Evolutionary conservation across 2,888 invertebrate species (phyloP).

Genomic region (Andrena flavipes): DNA sequence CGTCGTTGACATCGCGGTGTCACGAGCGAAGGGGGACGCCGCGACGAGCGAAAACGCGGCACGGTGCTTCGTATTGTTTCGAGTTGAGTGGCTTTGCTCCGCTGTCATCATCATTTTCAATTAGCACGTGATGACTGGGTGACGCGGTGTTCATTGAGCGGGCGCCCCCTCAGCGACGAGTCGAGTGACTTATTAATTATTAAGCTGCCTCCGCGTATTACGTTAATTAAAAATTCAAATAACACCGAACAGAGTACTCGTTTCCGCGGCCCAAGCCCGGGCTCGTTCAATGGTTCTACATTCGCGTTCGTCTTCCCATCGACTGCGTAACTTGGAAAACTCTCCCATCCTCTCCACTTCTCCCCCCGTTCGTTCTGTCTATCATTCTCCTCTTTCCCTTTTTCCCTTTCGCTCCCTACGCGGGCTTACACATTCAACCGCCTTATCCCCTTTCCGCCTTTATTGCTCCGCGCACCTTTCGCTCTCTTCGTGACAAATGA

Average conservation of each 20-base stretch:
- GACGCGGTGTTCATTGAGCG: slow-evolving; percentile 69
- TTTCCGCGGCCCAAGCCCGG: slow-evolving; percentile 18
- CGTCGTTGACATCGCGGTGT: slow-evolving; percentile 11
- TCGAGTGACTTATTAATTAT: slow-evolving; percentile 80
- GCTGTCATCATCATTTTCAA: slow-evolving; percentile 82
- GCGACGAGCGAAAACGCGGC: slow-evolving; percentile 52
- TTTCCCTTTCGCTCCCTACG: slow-evolving; percentile 21
- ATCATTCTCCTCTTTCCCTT: background rate
- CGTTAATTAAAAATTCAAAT: slow-evolving; percentile 80
- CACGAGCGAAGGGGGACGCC: slow-evolving; percentile 7
- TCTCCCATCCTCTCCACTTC: background rate
- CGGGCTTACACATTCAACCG: slow-evolving; percentile 15
- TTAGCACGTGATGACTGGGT: slow-evolving; percentile 80
- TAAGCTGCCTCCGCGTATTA: slow-evolving; percentile 76
- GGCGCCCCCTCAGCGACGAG: slow-evolving; percentile 32
- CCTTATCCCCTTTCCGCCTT: slow-evolving; percentile 25
- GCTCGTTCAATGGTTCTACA: slow-evolving; percentile 62
- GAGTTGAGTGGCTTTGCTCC: slow-evolving; percentile 74
- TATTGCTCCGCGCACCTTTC: slow-evolving; percentile 35
- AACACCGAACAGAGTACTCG: slow-evolving; percentile 67
- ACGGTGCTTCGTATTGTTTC: slow-evolving; percentile 77
- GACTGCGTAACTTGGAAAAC: slow-evolving; percentile 17
- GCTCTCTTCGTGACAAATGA: slow-evolving; percentile 57
- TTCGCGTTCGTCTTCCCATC: slow-evolving; percentile 53
- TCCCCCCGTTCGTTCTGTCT: slow-evolving; percentile 10